phyloP scores from a whole-genome alignment of 2,797 vertebrate genomes.

The Acanthis flammea region DNA sequence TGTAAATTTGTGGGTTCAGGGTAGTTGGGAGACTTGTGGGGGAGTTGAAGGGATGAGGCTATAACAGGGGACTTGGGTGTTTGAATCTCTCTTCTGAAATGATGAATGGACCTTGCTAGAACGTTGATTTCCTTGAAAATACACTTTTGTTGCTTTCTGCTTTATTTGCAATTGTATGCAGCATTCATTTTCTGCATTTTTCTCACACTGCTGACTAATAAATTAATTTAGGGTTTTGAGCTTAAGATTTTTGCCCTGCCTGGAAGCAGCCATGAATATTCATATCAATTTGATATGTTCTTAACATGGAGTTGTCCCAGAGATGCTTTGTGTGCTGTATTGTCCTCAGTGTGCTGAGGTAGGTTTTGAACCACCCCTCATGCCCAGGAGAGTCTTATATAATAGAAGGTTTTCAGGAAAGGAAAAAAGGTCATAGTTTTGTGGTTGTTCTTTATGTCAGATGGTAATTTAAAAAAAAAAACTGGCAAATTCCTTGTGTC shows the following conservation, averaged over 20 bases:
- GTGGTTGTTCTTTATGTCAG: not conserved
- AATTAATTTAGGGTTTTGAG: not conserved
- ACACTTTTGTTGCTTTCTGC: not conserved
- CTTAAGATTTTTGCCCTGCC: not conserved
- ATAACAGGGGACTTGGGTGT: not conserved
- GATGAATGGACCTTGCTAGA: not conserved
- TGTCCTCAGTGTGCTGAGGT: not conserved
- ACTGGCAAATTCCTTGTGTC: not conserved
- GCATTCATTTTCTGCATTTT: not conserved
- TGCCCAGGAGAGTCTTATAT: not conserved
- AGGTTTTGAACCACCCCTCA: not conserved
- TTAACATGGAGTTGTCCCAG: not conserved
- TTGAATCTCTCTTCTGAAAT: not conserved
- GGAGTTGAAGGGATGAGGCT: not conserved
- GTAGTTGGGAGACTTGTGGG: not conserved
- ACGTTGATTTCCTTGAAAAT: not conserved
- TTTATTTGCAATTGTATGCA: not conserved
- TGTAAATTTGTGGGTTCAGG: rapidly evolving
- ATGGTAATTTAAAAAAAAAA: not conserved
- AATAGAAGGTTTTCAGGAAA: not conserved
- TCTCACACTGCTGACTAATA: not conserved
- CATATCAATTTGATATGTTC: not conserved
- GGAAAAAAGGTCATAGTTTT: not conserved
- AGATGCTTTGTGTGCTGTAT: not conserved
- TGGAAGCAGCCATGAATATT: not conserved